Evolutionary conservation across 1,140 invertebrate genomes (phyloP).

Genomic region (Drosophila lacteicornis): DNA sequence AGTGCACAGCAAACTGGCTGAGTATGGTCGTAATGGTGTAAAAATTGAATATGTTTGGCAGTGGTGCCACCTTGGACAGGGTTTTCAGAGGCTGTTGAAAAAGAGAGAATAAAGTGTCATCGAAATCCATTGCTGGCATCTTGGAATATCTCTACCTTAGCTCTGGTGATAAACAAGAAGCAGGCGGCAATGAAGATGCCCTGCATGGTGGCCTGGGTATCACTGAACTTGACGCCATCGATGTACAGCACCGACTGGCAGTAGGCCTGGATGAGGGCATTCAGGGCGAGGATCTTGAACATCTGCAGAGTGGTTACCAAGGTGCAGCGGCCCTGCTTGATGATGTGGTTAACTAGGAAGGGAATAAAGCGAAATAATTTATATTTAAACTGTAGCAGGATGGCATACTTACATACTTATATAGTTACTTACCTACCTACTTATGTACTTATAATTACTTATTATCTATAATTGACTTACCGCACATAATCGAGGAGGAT

Average conservation of each 20-base stretch:
- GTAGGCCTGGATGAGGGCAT: constrained; percentile 98
- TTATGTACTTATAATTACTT: too few relatives aligned
- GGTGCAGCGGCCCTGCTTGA: constrained; percentile 99
- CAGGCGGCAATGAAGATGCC: constrained; percentile 97
- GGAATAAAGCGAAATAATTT: constrained; percentile 10
- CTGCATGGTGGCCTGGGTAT: constrained; percentile 98
- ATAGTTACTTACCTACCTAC: too few relatives aligned
- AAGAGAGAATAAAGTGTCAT: not conserved
- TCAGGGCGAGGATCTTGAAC: constrained; percentile 99
- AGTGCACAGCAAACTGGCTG: constrained; percentile 98
- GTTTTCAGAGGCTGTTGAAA: constrained; percentile 94
- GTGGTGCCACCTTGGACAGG: constrained; percentile 96
- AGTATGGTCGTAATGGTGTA: constrained; percentile 98
- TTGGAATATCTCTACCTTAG: constrained; percentile 89
- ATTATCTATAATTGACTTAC: constrained; percentile 35
- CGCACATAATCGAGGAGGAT: constrained; percentile 97
- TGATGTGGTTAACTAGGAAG: constrained; percentile 97
- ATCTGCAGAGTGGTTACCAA: constrained; percentile 99
- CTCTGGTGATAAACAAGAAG: constrained; percentile 99
- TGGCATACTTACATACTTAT: too few relatives aligned
- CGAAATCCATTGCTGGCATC: not conserved
- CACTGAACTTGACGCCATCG: constrained; percentile 99
- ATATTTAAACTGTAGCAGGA: too few relatives aligned
- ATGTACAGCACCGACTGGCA: constrained; percentile 99
- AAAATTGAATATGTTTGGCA: constrained; percentile 99